Base-by-base conservation (phyloP, 2,113 vertebrate genomes). In the Sinocyclocheilus rhinocerous region DNA sequence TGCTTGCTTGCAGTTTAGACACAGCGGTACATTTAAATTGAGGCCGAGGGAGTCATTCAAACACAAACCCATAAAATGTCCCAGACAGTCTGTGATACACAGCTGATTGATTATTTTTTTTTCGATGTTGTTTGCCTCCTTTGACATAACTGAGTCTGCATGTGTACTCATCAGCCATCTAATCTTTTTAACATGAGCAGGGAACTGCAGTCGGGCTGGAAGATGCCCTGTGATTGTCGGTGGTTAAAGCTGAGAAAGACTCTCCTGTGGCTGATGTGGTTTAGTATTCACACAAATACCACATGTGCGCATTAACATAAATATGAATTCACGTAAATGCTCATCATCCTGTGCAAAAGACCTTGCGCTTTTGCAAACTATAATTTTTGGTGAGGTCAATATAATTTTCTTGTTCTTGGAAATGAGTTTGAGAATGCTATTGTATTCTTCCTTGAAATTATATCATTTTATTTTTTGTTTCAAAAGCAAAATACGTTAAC, bases 101-200 rank as follows among this genome's bases (percentile, higher is more conserved):
- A 57, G 22, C 29, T 15, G 50, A 86, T 61, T 81, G 63, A 81
- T 86, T 86, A 73, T 73, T 69, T 48, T 33, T 69, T 33, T 69
- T 45, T 45, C n/a, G 10, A 39, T 29, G 29, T 59, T 59, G 29
- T 59, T 59, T 33, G 29, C 45, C 57, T 69, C 29, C 39, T 69
- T 29, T 50, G 73, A 85, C 73, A 85, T 36, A 79, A 85, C 63
- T 59, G 55, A 59, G 39, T 48, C 52, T 75, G 29, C 6, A 80
- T 50, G n/a, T 81, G 16, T n/a, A 45, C 65, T n/a, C 63, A 18
- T 76, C 57, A 12, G 10, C 13, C 33, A 29, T 70, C 50, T 73
- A 39, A 72, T 73, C 73, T 26, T 26, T 33, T 73, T 84, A 83
- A 83, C 52, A 59, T 59, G 52, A 59, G 76, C 18, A n/a, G 36